Percentiles rank a stretch among this genome's conserved stretches.
phyloP scores from a whole-genome alignment of 37 sponge, comb jelly and placozoan species.

The Chondrosia reniformis region DNA sequence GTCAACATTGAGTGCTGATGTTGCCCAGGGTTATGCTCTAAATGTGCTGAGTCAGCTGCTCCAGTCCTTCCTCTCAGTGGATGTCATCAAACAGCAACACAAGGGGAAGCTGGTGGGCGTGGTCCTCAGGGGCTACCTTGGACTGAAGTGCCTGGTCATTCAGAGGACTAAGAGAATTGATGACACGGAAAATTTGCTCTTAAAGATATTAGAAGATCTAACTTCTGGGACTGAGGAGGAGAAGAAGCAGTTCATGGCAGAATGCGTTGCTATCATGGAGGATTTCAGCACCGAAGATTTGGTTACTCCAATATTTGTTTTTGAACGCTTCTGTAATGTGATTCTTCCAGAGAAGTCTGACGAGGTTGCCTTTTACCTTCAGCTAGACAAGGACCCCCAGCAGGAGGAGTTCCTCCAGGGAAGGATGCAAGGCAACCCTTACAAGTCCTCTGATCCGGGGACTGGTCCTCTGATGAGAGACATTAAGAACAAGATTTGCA shows the following conservation, averaged over 20 bases:
- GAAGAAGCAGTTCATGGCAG: slow-evolving; percentile 73
- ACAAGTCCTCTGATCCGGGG: slow-evolving; percentile 68
- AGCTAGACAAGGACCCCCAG: slow-evolving; percentile 90
- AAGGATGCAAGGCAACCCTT: slow-evolving; percentile 95
- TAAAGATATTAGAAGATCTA: slow-evolving; percentile 76
- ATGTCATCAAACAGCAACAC: slow-evolving; percentile 60
- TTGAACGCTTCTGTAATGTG: slow-evolving; percentile 84
- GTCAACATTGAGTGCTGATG: slow-evolving; percentile 77
- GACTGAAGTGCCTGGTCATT: slow-evolving; percentile 77
- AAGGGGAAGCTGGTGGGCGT: slow-evolving; percentile 72
- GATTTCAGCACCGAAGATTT: slow-evolving; percentile 57
- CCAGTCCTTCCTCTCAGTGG: slow-evolving; percentile 56
- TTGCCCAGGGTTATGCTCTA: slow-evolving; percentile 88
- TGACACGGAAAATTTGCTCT: slow-evolving; percentile 70
- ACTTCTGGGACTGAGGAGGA: slow-evolving; percentile 87
- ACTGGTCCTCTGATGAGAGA: slow-evolving; percentile 95
- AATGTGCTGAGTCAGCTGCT: slow-evolving; percentile 81
- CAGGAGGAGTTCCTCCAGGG: slow-evolving; percentile 98
- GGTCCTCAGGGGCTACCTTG: slow-evolving; percentile 84
- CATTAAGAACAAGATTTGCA: slow-evolving; percentile 93
- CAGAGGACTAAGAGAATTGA: slow-evolving; percentile 89
- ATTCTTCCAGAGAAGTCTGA: slow-evolving; percentile 82
- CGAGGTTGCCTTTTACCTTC: slow-evolving; percentile 67
- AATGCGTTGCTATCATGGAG: slow-evolving; percentile 77
- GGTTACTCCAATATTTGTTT: slow-evolving; percentile 79